Conservation (phyloP, 1,140 invertebrate species). For the Helicoverpa armigera region DNA sequence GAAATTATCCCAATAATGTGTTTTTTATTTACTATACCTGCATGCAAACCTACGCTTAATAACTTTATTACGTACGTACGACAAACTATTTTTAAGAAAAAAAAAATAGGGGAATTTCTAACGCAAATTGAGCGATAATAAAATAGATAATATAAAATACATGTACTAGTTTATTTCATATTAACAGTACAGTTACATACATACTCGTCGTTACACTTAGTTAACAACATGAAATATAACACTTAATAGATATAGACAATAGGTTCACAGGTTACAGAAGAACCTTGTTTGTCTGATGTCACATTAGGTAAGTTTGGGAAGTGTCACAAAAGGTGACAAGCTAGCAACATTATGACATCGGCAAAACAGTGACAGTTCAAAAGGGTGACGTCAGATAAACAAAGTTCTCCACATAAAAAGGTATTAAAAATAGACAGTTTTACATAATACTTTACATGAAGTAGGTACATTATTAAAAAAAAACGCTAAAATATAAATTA, state of each 20-base stretch:
- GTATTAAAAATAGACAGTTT: constrained; percentile 47
- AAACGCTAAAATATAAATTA: neutral
- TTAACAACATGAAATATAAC: constrained; percentile 51
- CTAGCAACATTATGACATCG: constrained; percentile 6
- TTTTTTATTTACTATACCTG: constrained; percentile 63
- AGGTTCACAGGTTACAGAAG: constrained; percentile 27
- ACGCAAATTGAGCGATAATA: too few species aligned
- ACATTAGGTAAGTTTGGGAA: neutral
- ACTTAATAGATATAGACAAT: constrained; percentile 44
- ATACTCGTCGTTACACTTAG: constrained; percentile 49
- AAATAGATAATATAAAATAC: constrained; percentile 38
- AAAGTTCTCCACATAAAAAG: constrained; percentile 25
- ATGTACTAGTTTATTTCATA: constrained; percentile 49
- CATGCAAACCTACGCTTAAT: neutral
- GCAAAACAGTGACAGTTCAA: neutral
- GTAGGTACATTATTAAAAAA: constrained; percentile 16
- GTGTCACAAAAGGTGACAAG: constrained; percentile 28
- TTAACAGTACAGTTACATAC: constrained; percentile 44
- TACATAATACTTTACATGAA: constrained; percentile 30
- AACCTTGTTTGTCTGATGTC: constrained; percentile 12
- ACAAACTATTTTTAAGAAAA: too few species aligned
- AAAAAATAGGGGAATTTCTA: too few species aligned
- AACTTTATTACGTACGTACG: too few species aligned
- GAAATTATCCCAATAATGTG: constrained; percentile 78
- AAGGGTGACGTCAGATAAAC: constrained; percentile 15